These are phyloP conservation scores for Hetaerina titia DNA, from an alignment of 2,888 invertebrate species.

Conservation along the genomic window DNA sequence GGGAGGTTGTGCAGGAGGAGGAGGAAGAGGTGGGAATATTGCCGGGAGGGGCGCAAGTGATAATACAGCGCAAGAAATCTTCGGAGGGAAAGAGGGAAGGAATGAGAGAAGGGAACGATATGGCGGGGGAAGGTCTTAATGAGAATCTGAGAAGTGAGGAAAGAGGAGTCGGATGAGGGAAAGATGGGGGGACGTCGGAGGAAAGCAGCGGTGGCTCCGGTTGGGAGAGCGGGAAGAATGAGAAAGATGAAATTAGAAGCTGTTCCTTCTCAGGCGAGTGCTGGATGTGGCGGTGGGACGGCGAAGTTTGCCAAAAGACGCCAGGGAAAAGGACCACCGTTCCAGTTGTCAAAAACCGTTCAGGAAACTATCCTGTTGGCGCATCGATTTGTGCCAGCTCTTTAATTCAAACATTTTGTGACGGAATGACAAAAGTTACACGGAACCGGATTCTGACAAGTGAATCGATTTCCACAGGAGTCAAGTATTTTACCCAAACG, in stretches of 20 bases:
- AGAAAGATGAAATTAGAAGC: slow-evolving; percentile 10
- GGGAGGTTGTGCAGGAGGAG: not conserved
- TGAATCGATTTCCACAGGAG: too few species aligned
- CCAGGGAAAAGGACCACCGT: not conserved
- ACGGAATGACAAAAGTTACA: too few species aligned
- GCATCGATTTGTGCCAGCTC: too few species aligned
- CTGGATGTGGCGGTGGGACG: not conserved
- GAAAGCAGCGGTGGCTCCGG: not conserved
- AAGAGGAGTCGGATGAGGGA: slow-evolving; percentile 7
- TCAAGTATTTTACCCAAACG: too few species aligned
- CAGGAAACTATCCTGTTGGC: too few species aligned
- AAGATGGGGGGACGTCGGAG: not conserved
- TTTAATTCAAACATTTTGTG: too few species aligned
- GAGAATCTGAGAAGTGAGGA: not conserved
- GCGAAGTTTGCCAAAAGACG: not conserved
- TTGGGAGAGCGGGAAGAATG: not conserved
- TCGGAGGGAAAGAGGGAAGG: not conserved
- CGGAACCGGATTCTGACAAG: too few species aligned
- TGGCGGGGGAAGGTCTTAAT: not conserved
- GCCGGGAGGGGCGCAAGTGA: not conserved
- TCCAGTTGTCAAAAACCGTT: not conserved
- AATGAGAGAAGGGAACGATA: not conserved
- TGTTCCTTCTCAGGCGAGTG: not conserved
- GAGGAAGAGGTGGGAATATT: not conserved
- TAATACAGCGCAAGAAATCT: slow-evolving; percentile 25